A percentile compares a stretch with the other conserved stretches of the same genome.
Conservation (phyloP, 2,888 invertebrate genomes). For the Sepioteuthis lessoniana region DNA sequence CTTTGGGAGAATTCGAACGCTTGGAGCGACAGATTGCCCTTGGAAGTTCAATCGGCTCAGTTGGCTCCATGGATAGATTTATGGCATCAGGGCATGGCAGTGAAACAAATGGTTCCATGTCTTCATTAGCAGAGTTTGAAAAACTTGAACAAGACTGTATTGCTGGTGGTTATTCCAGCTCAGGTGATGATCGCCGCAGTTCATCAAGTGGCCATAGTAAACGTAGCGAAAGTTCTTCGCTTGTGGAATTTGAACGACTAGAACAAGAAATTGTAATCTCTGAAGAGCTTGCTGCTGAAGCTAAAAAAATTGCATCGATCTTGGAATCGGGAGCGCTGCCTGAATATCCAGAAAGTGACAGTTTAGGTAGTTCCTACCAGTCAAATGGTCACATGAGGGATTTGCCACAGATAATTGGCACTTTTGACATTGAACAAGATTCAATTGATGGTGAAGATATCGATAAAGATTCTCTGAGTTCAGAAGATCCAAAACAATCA, state of each 20-base stretch:
- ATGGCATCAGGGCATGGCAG: conserved; percentile 66
- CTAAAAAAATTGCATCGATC: conserved; percentile 73
- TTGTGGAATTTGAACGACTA: conserved; percentile 73
- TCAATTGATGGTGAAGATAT: conserved; percentile 68
- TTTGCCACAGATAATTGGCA: conserved; percentile 50
- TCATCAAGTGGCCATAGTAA: conserved; percentile 65
- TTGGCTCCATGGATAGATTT: conserved; percentile 83
- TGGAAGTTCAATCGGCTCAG: conserved; percentile 87
- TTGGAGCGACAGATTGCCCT: conserved; percentile 85
- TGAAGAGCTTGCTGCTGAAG: conserved; percentile 73
- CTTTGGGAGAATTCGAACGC: conserved; percentile 92
- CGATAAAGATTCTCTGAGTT: conserved; percentile 68
- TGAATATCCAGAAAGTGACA: conserved; percentile 53
- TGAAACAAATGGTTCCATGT: conserved; percentile 67
- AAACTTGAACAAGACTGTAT: conserved; percentile 85
- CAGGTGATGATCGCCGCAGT: conserved; percentile 72
- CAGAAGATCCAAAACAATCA: conserved; percentile 54
- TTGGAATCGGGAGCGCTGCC: conserved; percentile 71
- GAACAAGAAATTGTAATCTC: conserved; percentile 70
- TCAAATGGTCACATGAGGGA: conserved; percentile 51
- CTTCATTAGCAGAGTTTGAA: conserved; percentile 92
- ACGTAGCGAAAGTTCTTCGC: conserved; percentile 70
- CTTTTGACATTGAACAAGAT: conserved; percentile 63
- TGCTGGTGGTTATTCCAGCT: conserved; percentile 51
- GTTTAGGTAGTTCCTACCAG: conserved; percentile 53